Base-by-base conservation (phyloP, 2,888 invertebrate genomes). In the Schizaphis graminum region DNA sequence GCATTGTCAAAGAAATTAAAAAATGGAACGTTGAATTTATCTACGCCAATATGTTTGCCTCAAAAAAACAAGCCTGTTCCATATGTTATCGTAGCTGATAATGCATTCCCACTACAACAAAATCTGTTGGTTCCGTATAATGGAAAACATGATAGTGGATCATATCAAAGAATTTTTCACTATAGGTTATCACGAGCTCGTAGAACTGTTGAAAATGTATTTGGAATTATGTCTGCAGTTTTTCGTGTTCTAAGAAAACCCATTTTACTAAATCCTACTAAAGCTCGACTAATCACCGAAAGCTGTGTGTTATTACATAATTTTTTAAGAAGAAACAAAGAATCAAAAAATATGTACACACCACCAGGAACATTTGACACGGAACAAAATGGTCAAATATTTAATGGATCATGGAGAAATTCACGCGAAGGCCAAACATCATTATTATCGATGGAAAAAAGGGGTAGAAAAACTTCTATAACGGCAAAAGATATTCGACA, bases 361-460 rank as follows among this genome's bases (percentile, higher is more conserved):
- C 91, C 77, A 67, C 91, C 91, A 10, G 91, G 67, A 41, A 67
- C 67, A 77, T 91, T 91, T 91, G 91, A 91, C 77, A 49, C n/a
- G 26, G 91, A 91, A 77, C 26, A 41, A 21, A 67, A 35, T 44
- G 91, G 91, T 44, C 49, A 67, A 35, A 91, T 91, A 28, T 47
- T 67, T 47, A 77, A 77, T 91, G 67, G 91, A 49, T 91, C 90
- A 90, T 86, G 85, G 93, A 88, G 57, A 47, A 86, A 86, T 86
- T 21, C 44, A 86, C n/a, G 67, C 67, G 61, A 44, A 47, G 35
- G 21, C 11, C 35, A 53, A 16, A 56, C 13, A 47, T 61, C 61
- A 61, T 91, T 91, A 57, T 35, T 28, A 91, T 56, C 56, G 44
- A 91, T 91, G 41, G 21, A 41, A 47, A 86, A 86, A 86, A 24